phyloP scores from a whole-genome alignment of 2,113 vertebrate species.

The Ailuropoda melanoleuca region DNA sequence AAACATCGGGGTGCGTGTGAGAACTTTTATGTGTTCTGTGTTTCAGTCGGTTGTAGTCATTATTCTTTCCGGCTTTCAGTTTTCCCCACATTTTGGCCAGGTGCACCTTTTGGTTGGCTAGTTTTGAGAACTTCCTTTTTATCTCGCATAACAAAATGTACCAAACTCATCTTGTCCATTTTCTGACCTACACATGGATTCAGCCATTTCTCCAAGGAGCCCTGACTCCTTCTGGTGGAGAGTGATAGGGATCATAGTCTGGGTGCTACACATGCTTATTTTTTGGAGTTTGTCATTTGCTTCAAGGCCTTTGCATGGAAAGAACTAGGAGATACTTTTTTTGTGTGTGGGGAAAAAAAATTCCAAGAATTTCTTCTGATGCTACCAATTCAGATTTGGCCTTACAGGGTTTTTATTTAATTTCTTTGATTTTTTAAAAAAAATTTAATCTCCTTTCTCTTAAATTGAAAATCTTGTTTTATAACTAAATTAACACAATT shows the following conservation, averaged over 20 bases:
- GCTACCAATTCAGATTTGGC: not conserved
- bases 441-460: not conserved
- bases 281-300: not conserved
- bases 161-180: not conserved
- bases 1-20: not conserved
- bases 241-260: accelerated
- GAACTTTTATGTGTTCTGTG: not conserved
- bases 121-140: not conserved
- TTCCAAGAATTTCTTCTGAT: not conserved
- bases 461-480: not conserved
- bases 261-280: not conserved
- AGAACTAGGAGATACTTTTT: not conserved
- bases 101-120: not conserved
- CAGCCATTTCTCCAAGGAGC: not conserved
- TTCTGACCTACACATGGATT: not conserved
- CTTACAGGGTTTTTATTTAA: not conserved
- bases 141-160: not conserved
- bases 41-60: not conserved
- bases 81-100: not conserved
- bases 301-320: not conserved
- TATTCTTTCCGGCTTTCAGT: not conserved
- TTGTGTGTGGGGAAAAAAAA: not conserved
- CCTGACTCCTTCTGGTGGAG: not conserved
- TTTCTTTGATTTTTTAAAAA: not conserved
- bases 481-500: not conserved